Percentiles rank a stretch among this genome's conserved stretches.
Conservation (phyloP, 2,888 invertebrate species). For the Nephrotoma guestfalica region DNA sequence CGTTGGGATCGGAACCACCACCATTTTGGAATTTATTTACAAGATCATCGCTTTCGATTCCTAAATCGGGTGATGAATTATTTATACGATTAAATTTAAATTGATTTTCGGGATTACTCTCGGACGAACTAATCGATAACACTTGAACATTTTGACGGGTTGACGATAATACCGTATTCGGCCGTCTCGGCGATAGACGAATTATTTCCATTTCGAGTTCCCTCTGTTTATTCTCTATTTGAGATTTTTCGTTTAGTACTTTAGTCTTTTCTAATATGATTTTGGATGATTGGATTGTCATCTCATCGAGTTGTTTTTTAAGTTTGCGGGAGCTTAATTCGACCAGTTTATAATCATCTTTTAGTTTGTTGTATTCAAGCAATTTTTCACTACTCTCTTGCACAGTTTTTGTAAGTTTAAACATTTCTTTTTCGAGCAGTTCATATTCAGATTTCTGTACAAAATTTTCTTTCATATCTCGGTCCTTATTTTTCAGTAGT, state of each 20-base stretch:
- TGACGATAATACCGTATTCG: not conserved
- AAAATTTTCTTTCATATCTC: constrained; percentile 30
- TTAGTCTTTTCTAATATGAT: constrained; percentile 58
- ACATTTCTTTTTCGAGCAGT: constrained; percentile 30
- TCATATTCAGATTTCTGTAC: constrained; percentile 31
- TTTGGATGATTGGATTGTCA: constrained; percentile 58
- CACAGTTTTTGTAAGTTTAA: not conserved
- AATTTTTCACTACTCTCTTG: constrained; percentile 28
- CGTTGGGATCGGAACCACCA: constrained; percentile 42
- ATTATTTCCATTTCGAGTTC: constrained; percentile 21
- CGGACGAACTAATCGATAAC: not conserved
- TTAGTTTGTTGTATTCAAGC: constrained; percentile 15
- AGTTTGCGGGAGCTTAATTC: constrained; percentile 41
- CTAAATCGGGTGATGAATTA: constrained; percentile 67
- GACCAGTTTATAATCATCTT: not conserved
- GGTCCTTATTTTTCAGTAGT: constrained; percentile 18
- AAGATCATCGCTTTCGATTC: constrained; percentile 69
- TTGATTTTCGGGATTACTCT: not conserved
- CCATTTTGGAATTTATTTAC: not conserved
- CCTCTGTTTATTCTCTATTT: constrained; percentile 7
- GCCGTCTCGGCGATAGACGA: not conserved
- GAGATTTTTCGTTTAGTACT: constrained; percentile 47
- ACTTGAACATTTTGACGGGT: not conserved
- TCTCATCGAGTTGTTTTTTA: constrained; percentile 53
- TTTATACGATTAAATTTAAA: constrained; percentile 11